Conservation (phyloP, 2,888 invertebrate genomes). For the Mantis religiosa region DNA sequence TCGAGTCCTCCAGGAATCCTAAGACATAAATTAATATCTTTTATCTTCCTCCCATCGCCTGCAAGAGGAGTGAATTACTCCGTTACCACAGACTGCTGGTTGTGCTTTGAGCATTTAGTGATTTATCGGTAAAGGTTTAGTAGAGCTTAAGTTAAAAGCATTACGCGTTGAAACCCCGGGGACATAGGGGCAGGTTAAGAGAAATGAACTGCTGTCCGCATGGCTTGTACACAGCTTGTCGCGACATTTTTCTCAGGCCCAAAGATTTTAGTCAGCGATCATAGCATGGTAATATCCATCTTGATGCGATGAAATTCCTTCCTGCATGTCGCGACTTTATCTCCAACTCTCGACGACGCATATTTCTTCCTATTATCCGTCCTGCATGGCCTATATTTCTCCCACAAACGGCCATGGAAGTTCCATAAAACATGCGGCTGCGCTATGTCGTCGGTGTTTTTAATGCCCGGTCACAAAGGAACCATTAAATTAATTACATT, state of each 20-base stretch:
- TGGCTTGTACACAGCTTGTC: background rate
- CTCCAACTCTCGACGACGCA: background rate
- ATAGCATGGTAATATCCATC: background rate
- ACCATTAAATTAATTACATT: conserved; percentile 29
- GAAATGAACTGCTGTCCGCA: background rate
- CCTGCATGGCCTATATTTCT: conserved; percentile 10
- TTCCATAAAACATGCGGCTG: conserved; percentile 11
- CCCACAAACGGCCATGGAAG: conserved; percentile 20
- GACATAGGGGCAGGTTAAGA: background rate
- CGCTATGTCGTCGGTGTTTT: conserved; percentile 1
- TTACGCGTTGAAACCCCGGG: background rate
- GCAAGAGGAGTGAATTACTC: no score
- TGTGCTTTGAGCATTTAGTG: background rate
- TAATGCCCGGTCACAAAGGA: conserved; percentile 21
- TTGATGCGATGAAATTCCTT: background rate
- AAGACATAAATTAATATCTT: no score
- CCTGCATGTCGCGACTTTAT: background rate
- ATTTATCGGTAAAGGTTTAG: background rate
- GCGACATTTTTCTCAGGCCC: background rate
- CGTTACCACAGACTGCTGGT: background rate
- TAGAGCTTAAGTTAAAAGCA: background rate
- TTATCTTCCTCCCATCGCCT: no score
- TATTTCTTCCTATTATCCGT: background rate
- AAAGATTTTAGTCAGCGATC: background rate
- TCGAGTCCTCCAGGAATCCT: no score